Percentiles rank a stretch among this genome's conserved stretches.
Conservation (phyloP, 2,888 invertebrate genomes). For the Chironomus riparius region DNA sequence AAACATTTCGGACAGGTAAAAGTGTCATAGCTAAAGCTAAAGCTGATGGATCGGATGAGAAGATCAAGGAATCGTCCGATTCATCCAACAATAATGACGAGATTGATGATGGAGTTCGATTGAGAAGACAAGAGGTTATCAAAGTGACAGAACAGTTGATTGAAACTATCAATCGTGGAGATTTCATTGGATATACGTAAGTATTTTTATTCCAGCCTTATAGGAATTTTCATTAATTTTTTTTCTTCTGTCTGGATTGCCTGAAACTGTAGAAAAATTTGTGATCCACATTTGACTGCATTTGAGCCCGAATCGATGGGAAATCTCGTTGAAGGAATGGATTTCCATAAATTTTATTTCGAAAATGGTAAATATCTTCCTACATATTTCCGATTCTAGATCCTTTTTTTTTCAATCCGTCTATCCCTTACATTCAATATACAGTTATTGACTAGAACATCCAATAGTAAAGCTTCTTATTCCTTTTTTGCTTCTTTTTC, state of each 20-base stretch:
- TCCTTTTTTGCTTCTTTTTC: background rate
- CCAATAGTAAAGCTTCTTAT: background rate
- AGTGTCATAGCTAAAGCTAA: conserved; percentile 11
- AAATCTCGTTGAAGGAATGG: conserved; percentile 92
- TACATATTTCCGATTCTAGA: background rate
- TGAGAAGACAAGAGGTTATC: conserved; percentile 87
- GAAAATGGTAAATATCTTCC: conserved; percentile 79
- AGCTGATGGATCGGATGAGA: conserved; percentile 5
- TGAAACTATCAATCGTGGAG: conserved; percentile 87
- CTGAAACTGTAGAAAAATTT: conserved; percentile 55
- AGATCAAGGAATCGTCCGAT: conserved; percentile 11
- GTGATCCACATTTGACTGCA: conserved; percentile 89
- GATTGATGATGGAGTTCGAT: conserved; percentile 39
- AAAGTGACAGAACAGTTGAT: conserved; percentile 92
- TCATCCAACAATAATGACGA: conserved; percentile 15
- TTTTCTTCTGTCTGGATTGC: background rate
- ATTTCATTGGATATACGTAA: conserved; percentile 81
- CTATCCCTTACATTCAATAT: too few relatives aligned
- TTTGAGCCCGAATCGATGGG: conserved; percentile 95
- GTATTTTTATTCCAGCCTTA: background rate
- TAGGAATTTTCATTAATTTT: too few relatives aligned
- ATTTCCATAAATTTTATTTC: conserved; percentile 97
- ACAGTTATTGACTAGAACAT: background rate
- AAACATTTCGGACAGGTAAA: conserved; percentile 26
- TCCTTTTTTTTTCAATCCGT: too few relatives aligned